Evolutionary conservation across 2,888 invertebrate species (phyloP).

Genomic region (Psococerastis gibbosa): DNA sequence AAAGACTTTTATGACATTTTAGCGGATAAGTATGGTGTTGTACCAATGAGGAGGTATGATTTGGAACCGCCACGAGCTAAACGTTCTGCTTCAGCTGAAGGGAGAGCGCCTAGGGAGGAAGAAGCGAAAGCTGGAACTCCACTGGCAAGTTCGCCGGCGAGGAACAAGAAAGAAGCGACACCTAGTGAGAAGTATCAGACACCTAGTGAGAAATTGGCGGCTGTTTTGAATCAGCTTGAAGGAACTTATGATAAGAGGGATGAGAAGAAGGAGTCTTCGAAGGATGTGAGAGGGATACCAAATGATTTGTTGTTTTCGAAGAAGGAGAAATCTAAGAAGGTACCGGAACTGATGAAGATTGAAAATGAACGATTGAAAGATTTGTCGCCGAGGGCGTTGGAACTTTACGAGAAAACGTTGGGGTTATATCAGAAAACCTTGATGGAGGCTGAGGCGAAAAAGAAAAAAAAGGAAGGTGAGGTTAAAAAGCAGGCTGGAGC

Average conservation of each 20-base stretch:
- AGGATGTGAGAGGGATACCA: constrained; percentile 2
- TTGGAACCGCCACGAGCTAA: background rate
- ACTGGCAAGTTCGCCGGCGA: constrained; percentile 2
- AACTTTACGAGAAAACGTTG: constrained; percentile 5
- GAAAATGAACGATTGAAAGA: constrained; percentile 2
- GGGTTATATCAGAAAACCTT: constrained; percentile 5
- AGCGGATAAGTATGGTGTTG: constrained; percentile 5
- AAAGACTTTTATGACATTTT: constrained; percentile 7
- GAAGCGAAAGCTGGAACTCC: background rate
- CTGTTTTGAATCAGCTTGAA: constrained; percentile 5
- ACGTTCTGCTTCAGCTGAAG: background rate
- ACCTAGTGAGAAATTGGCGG: constrained; percentile 7
- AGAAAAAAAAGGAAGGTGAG: background rate
- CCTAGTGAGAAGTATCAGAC: background rate
- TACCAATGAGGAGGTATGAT: constrained; percentile 1
- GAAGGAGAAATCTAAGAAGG: constrained; percentile 3
- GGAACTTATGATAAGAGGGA: background rate
- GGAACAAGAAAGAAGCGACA: background rate
- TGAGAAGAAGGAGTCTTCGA: background rate
- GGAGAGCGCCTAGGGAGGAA: background rate
- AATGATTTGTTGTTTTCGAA: background rate
- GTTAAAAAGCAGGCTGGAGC: background rate
- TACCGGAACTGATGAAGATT: background rate
- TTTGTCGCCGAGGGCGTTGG: constrained; percentile 2
- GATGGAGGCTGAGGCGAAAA: too few species aligned